Percentiles rank a stretch among this genome's conserved stretches.
These are phyloP conservation scores for Drosophila barbarae DNA, from an alignment of 2,888 invertebrate genomes.

Conservation along the genomic window DNA sequence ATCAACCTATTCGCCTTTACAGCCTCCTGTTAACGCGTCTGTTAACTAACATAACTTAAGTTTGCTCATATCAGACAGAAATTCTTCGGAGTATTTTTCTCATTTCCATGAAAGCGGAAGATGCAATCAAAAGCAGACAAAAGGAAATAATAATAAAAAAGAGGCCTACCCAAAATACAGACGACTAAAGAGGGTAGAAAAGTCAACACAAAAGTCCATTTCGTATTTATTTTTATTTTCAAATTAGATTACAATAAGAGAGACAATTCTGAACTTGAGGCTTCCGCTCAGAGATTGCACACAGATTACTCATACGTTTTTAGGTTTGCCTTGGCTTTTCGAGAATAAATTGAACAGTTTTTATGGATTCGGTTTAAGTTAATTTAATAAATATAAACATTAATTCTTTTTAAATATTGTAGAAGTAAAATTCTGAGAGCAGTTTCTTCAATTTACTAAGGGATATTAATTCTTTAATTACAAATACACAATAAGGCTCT, in stretches of 20 bases:
- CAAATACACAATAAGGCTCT: not conserved
- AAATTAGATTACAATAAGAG: constrained; percentile 61
- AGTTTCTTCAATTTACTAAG: not conserved
- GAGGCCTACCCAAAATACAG: constrained; percentile 40
- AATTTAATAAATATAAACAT: not conserved
- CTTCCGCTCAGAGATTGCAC: constrained; percentile 26
- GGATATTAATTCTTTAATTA: not conserved
- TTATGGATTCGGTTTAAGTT: not conserved
- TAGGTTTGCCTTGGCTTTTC: constrained; percentile 18
- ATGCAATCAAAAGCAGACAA: constrained; percentile 61
- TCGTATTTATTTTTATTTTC: constrained; percentile 37
- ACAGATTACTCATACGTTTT: constrained; percentile 21
- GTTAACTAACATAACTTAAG: not conserved
- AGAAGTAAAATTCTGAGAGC: no score
- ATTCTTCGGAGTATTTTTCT: constrained; percentile 8
- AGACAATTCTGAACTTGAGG: constrained; percentile 36
- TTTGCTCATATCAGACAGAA: not conserved
- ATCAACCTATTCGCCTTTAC: not conserved
- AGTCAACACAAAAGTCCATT: constrained; percentile 25
- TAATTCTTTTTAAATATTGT: not conserved
- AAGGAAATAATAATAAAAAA: constrained; percentile 45
- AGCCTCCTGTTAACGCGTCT: not conserved
- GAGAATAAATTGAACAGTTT: constrained; percentile 1
- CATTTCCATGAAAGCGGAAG: constrained; percentile 54
- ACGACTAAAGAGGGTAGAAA: constrained; percentile 5